phyloP scores from a whole-genome alignment of 1,140 invertebrate species.

The Periplaneta americana region DNA sequence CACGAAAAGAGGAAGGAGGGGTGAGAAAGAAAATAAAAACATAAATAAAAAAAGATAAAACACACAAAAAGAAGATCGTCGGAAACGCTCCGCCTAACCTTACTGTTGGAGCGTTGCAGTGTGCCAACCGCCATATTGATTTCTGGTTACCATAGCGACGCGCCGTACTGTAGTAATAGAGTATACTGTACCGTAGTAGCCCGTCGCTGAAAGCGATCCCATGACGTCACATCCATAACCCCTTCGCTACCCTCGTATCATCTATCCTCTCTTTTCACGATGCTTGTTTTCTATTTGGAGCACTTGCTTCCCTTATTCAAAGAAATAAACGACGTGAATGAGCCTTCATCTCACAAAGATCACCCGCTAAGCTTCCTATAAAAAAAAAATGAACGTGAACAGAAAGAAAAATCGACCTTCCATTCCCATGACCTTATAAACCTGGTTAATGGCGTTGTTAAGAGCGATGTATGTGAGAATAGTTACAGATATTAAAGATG shows the following conservation, averaged over 20 bases:
- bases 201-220: neutral
- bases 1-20: neutral
- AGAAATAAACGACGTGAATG: neutral
- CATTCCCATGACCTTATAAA: no score
- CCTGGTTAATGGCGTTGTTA: no score
- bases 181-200: neutral
- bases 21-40: neutral
- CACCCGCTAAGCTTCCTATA: neutral
- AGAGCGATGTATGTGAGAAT: no score
- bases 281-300: neutral
- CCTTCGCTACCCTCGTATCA: neutral
- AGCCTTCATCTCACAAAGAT: neutral
- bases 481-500: no score
- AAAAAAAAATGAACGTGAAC: neutral
- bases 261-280: neutral
- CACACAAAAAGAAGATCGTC: neutral
- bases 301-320: neutral
- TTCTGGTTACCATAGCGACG: neutral
- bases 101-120: neutral
- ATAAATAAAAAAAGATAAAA: neutral
- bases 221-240: neutral
- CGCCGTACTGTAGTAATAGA: neutral
- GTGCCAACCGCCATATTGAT: neutral
- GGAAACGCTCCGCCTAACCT: neutral
- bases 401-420: neutral